Conservation (phyloP, 2,797 vertebrate species). For the Stomatorhinus walkeri region DNA sequence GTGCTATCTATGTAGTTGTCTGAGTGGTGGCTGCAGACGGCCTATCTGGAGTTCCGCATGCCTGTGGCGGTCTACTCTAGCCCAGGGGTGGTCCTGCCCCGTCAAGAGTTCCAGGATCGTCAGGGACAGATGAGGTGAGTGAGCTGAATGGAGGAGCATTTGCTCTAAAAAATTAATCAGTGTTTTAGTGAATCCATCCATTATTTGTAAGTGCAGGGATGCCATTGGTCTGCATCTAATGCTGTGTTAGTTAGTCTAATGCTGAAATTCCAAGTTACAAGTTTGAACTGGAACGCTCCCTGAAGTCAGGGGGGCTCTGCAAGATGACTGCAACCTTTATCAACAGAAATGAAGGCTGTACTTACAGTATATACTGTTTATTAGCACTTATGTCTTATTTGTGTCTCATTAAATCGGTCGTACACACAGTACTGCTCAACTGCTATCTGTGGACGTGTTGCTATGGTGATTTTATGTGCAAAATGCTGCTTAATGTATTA, state of each 20-base stretch:
- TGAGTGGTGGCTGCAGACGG: slow-evolving; percentile 94
- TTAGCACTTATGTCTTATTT: background rate
- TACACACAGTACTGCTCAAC: background rate
- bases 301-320: background rate
- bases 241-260: background rate
- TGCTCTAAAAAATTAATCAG: background rate
- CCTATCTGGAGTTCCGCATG: slow-evolving; percentile 90
- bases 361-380: background rate
- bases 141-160: background rate
- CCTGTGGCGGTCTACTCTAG: slow-evolving; percentile 87
- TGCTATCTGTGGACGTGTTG: background rate
- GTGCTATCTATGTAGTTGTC: slow-evolving; percentile 61
- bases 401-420: background rate
- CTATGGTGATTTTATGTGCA: background rate
- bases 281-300: background rate
- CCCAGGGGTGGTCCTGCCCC: slow-evolving; percentile 82
- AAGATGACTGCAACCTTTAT: background rate
- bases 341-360: background rate
- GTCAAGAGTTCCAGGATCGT: slow-evolving; percentile 83
- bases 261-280: background rate
- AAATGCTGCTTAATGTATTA: background rate
- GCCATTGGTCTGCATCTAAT: background rate
- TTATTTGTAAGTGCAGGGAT: background rate
- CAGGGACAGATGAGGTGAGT: slow-evolving; percentile 90
- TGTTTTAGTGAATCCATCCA: background rate